These are phyloP conservation scores for Dicyrtoma fusca DNA, from an alignment of 2,888 invertebrate species.

Conservation along the genomic window DNA sequence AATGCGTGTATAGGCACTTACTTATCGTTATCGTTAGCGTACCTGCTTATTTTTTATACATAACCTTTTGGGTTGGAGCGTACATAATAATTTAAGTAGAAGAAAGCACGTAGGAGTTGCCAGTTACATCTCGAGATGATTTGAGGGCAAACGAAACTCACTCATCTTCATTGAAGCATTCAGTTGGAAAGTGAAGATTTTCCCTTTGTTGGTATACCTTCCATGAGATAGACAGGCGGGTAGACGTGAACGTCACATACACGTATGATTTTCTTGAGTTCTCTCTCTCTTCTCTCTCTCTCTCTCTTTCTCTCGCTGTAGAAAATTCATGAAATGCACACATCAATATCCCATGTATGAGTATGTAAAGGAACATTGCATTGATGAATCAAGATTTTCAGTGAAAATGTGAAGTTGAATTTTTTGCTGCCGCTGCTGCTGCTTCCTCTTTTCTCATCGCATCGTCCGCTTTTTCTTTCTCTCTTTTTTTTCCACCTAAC, in stretches of 20 bases:
- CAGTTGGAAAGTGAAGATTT: slow-evolving; percentile 27
- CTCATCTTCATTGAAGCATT: slow-evolving; percentile 31
- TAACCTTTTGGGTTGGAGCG: no score
- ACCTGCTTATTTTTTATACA: neutral
- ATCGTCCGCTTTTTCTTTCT: neutral
- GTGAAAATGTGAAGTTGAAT: slow-evolving; percentile 16
- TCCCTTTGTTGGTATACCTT: neutral
- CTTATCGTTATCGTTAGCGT: no score
- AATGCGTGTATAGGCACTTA: no score
- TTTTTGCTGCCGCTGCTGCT: no score
- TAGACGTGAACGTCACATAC: neutral
- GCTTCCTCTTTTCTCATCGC: neutral
- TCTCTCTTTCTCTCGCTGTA: slow-evolving; percentile 11
- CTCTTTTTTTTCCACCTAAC: neutral
- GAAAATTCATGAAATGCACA: slow-evolving; percentile 11
- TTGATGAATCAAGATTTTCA: slow-evolving; percentile 19
- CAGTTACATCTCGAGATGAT: neutral
- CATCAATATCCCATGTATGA: neutral
- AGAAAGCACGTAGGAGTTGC: slow-evolving; percentile 9
- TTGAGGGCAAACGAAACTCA: slow-evolving; percentile 17
- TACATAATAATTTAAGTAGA: neutral
- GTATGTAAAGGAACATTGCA: neutral
- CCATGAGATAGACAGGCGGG: neutral
- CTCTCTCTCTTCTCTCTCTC: neutral
- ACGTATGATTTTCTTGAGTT: neutral